Evolutionary conservation across 2,113 vertebrate species (phyloP).

Genomic region (Thunnus maccoyii): DNA sequence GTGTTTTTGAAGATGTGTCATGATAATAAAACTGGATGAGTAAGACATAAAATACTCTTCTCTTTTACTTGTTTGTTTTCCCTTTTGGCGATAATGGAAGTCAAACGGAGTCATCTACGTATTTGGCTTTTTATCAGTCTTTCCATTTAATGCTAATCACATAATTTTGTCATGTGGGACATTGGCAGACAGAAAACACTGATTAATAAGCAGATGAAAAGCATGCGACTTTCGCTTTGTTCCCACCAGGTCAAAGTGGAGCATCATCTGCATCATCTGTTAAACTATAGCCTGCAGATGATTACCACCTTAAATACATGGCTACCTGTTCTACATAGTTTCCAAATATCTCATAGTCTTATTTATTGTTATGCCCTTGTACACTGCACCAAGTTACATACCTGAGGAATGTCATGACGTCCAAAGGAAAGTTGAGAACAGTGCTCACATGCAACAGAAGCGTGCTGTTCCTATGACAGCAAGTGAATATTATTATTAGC

Average conservation of each 20-base stretch:
- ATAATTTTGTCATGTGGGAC: background rate
- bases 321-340: background rate
- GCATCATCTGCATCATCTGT: background rate
- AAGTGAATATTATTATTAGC: background rate
- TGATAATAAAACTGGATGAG: background rate
- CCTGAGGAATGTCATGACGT: background rate
- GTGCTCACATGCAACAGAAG: background rate
- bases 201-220: background rate
- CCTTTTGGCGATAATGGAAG: background rate
- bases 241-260: background rate
- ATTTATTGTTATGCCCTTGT: conserved; percentile 21
- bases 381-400: background rate
- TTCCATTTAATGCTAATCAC: background rate
- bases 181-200: background rate
- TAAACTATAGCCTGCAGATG: background rate
- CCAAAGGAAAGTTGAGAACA: conserved; percentile 2
- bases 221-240: background rate
- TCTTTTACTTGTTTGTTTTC: background rate
- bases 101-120: background rate
- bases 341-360: background rate
- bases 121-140: background rate
- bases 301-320: background rate
- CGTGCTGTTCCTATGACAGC: background rate
- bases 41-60: background rate
- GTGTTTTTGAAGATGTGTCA: conserved; percentile 14